These are phyloP conservation scores for Oligia latruncula DNA, from an alignment of 2,888 invertebrate species.

Conservation along the genomic window DNA sequence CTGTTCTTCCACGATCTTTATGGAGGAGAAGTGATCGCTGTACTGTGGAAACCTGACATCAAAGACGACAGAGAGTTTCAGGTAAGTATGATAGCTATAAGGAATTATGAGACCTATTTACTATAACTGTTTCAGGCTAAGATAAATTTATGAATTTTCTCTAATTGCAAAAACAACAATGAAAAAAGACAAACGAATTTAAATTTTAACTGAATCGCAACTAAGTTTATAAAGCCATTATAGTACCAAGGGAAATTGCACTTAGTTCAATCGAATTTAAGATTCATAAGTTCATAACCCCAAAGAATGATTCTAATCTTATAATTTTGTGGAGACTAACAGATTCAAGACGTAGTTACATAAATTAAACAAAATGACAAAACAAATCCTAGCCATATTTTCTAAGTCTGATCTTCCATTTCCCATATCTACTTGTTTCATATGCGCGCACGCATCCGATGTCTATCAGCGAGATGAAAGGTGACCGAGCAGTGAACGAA, in stretches of 20 bases:
- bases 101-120: background rate
- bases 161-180: background rate
- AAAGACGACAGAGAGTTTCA: conserved; percentile 92
- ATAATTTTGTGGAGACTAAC: background rate
- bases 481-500: conserved; percentile 64
- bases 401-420: conserved; percentile 58
- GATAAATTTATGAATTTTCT: background rate
- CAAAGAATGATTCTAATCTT: background rate
- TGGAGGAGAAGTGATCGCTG: conserved; percentile 96
- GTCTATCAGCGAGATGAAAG: conserved; percentile 73
- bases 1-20: conserved; percentile 97
- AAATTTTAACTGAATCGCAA: background rate
- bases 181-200: background rate
- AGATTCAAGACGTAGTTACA: conserved; percentile 17
- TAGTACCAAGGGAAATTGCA: background rate
- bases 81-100: conserved; percentile 84
- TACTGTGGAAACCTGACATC: conserved; percentile 94
- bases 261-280: background rate
- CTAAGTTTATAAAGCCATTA: background rate
- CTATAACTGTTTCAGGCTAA: background rate
- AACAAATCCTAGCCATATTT: conserved; percentile 47
- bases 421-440: conserved; percentile 66
- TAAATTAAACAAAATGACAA: conserved; percentile 38
- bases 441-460: conserved; percentile 70
- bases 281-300: background rate